Percentiles rank a stretch among this genome's conserved stretches.
phyloP scores from a whole-genome alignment of 2,888 invertebrate species.

The Parnassius orleans region DNA sequence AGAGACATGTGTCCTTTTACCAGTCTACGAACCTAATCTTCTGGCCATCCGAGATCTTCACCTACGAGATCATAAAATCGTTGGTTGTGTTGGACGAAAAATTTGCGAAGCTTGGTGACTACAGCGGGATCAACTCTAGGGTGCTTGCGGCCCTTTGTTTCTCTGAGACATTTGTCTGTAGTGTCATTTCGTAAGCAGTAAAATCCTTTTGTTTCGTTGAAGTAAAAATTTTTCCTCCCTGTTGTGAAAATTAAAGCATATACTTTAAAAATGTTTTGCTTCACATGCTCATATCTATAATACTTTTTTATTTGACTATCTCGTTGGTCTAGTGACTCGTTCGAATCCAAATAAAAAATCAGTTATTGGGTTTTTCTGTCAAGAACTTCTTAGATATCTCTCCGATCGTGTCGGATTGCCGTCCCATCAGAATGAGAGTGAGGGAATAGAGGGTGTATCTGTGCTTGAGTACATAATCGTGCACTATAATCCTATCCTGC shows the following conservation, averaged over 20 bases:
- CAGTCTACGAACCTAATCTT: conserved; percentile 79
- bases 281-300: not conserved
- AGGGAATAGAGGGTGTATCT: too few relatives aligned
- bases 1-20: conserved; percentile 28
- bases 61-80: conserved; percentile 96
- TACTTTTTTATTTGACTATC: not conserved
- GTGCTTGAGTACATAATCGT: too few relatives aligned
- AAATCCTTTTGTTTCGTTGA: conserved; percentile 98
- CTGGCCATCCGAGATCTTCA: conserved; percentile 96
- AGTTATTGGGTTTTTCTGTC: too few relatives aligned
- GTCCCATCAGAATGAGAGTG: too few relatives aligned
- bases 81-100: conserved; percentile 95
- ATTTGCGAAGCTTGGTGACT: conserved; percentile 89
- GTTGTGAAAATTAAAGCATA: conserved; percentile 34
- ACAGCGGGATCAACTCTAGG: conserved; percentile 91
- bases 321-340: too few relatives aligned
- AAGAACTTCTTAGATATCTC: too few relatives aligned
- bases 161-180: conserved; percentile 90
- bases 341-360: too few relatives aligned
- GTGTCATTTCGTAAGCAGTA: conserved; percentile 94
- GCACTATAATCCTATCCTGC: too few relatives aligned
- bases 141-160: conserved; percentile 91
- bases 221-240: conserved; percentile 95
- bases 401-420: too few relatives aligned
- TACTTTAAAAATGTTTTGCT: not conserved